phyloP scores from a whole-genome alignment of 2,113 vertebrate genomes.

The Hippolais icterina region DNA sequence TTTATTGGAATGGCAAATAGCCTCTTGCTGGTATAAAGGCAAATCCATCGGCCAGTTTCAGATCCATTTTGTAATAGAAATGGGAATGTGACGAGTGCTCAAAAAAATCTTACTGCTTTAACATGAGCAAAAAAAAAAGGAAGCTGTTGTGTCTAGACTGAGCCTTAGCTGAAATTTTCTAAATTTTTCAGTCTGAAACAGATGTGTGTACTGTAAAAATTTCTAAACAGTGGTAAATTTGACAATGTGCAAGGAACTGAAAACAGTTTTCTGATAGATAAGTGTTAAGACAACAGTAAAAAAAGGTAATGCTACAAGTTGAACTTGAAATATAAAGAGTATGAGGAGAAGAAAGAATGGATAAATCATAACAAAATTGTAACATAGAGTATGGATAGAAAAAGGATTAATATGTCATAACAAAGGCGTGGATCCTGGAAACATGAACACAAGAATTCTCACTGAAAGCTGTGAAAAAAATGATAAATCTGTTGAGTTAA shows the following conservation, averaged over 20 bases:
- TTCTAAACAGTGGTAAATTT: not conserved
- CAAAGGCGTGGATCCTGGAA: not conserved
- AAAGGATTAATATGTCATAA: not conserved
- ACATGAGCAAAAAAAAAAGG: not conserved
- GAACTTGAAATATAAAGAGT: not conserved
- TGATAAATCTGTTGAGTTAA: conserved; percentile 8
- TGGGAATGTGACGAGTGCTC: not conserved
- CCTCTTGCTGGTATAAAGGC: conserved; percentile 13
- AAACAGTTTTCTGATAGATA: not conserved
- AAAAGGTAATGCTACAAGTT: not conserved
- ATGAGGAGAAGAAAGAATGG: not conserved
- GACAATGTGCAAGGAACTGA: not conserved
- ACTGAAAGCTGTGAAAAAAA: conserved; percentile 11
- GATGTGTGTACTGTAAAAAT: conserved; percentile 6
- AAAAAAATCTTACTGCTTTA: not conserved
- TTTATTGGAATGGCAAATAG: not conserved
- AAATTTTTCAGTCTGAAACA: conserved; percentile 3
- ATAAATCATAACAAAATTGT: not conserved
- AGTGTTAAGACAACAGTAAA: not conserved
- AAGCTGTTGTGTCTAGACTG: not conserved
- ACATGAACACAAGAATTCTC: not conserved
- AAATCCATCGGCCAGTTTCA: not conserved
- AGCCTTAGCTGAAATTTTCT: not conserved
- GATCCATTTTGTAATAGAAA: conserved; percentile 2
- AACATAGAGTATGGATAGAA: not conserved